phyloP scores from a whole-genome alignment of 2,113 vertebrate genomes.

The Oceanodroma tethys region DNA sequence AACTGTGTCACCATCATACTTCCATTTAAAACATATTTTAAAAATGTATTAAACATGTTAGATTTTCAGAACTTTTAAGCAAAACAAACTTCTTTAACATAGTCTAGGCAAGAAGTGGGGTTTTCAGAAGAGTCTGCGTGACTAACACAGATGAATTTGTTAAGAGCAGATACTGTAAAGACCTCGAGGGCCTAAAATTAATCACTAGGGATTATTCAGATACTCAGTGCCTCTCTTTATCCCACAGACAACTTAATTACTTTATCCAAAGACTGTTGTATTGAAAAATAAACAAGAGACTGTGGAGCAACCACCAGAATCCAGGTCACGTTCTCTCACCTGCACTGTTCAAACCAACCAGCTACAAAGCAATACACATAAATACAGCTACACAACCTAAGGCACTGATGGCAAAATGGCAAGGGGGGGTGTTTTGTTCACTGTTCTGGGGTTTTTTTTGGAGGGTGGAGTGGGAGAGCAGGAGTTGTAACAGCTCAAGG shows the following conservation, averaged over 20 bases:
- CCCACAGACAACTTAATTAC: neutral
- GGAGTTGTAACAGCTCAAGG: neutral
- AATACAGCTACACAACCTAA: neutral
- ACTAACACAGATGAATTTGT: neutral
- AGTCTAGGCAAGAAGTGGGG: neutral
- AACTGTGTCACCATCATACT: neutral
- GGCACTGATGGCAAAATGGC: neutral
- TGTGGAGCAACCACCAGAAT: neutral
- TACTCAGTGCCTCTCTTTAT: neutral
- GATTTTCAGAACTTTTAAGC: neutral
- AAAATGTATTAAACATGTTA: neutral
- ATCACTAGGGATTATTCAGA: neutral
- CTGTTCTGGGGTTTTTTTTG: neutral
- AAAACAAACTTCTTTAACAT: neutral
- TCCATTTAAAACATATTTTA: neutral
- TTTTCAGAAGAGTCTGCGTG: neutral
- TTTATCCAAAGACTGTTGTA: neutral
- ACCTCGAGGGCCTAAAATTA: neutral
- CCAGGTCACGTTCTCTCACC: neutral
- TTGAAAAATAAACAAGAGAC: neutral
- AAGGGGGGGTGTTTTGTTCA: neutral
- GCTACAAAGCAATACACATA: neutral
- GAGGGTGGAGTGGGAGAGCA: neutral
- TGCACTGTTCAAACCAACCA: neutral
- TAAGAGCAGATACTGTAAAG: neutral